Conservation (phyloP, 2,888 invertebrate genomes). For the Torymus aiolomorphi region DNA sequence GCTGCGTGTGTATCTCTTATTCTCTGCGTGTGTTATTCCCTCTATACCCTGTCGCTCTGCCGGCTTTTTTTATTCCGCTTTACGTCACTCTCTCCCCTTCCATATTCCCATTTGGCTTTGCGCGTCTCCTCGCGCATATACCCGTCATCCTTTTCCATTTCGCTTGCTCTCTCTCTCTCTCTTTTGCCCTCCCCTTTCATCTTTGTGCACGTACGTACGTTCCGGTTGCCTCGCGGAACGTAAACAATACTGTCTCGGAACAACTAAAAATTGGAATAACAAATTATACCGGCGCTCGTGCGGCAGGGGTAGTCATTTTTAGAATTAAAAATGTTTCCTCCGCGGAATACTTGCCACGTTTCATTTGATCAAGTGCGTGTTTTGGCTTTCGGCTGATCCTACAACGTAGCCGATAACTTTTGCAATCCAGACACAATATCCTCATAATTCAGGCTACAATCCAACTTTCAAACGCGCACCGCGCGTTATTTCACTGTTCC, state of each 20-base stretch:
- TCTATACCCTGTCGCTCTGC: slow-evolving; percentile 8
- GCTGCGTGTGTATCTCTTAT: slow-evolving; percentile 20
- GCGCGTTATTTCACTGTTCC: not conserved
- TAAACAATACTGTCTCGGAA: too few species aligned
- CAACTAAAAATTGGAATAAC: too few species aligned
- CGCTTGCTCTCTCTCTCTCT: not conserved
- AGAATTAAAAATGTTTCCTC: too few species aligned
- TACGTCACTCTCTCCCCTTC: not conserved
- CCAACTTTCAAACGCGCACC: not conserved
- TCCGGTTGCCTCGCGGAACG: too few species aligned
- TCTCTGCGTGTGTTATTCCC: slow-evolving; percentile 11
- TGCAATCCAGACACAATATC: not conserved
- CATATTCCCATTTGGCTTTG: slow-evolving; percentile 5
- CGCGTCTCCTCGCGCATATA: not conserved
- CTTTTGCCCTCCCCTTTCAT: not conserved
- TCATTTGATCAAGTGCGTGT: too few species aligned
- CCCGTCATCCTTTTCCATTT: not conserved
- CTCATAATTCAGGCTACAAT: not conserved
- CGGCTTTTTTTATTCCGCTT: slow-evolving; percentile 7
- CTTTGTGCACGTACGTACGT: too few species aligned
- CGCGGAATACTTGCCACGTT: too few species aligned
- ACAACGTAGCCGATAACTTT: too few species aligned
- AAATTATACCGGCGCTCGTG: too few species aligned
- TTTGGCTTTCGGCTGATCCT: too few species aligned
- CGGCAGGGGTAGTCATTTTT: too few species aligned